Conservation (phyloP, 2,113 vertebrate species). For the Pundamilia nyererei region DNA sequence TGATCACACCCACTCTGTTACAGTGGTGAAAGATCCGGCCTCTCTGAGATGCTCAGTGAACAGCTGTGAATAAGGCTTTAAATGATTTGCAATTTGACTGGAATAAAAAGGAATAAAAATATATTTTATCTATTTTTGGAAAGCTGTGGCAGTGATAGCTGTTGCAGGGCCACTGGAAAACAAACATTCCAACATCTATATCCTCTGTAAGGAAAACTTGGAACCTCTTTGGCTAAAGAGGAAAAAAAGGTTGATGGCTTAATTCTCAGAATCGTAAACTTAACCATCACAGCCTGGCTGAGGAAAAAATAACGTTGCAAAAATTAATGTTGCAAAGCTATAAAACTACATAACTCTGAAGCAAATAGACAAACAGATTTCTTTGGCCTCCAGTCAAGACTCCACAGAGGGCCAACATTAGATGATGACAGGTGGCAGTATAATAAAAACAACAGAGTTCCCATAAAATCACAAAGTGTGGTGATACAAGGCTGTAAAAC, state of each 20-base stretch:
- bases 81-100: background rate
- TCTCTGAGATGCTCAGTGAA: background rate
- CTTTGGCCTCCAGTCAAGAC: background rate
- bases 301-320: background rate
- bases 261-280: background rate
- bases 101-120: background rate
- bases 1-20: background rate
- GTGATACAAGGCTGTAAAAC: conserved; percentile 8
- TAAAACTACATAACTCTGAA: background rate
- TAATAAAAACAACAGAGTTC: conserved; percentile 12
- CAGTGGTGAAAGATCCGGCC: background rate
- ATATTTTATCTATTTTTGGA: background rate
- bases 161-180: background rate
- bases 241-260: background rate
- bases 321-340: background rate
- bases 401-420: background rate
- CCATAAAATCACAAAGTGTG: conserved; percentile 21
- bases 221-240: background rate
- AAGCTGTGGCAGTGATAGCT: background rate
- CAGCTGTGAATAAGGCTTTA: background rate
- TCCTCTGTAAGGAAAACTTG: background rate
- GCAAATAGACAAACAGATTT: background rate
- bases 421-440: background rate
- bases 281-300: background rate
- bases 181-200: background rate